A percentile compares a stretch with the other conserved stretches of the same genome.
Conservation (phyloP, 2,113 vertebrate species). For the Blennius ocellaris region DNA sequence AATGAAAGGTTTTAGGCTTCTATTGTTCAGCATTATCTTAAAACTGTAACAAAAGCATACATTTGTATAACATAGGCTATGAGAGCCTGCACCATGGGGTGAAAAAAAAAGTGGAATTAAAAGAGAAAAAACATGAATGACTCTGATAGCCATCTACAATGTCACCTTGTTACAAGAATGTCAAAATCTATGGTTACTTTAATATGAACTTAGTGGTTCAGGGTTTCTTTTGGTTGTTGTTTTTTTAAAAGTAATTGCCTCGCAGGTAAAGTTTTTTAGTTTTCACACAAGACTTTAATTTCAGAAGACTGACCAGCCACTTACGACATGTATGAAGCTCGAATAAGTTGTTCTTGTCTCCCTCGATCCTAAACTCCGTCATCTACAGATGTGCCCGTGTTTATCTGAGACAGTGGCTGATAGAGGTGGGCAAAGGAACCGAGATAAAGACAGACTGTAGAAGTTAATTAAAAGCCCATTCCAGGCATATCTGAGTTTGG, state of each 20-base stretch:
- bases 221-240: conserved; percentile 1
- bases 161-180: conserved; percentile 4
- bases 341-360: neutral
- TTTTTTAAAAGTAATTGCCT: conserved; percentile 20
- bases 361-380: neutral
- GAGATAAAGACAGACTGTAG: conserved; percentile 38
- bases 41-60: conserved; percentile 40
- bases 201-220: neutral
- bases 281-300: neutral
- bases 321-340: conserved; percentile 14
- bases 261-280: conserved; percentile 15
- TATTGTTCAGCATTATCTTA: neutral
- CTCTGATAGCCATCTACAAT: neutral
- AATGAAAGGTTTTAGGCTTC: too few relatives aligned
- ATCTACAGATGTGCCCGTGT: conserved; percentile 6
- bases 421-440: conserved; percentile 14
- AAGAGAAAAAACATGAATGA: neutral
- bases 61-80: neutral
- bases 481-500: conserved; percentile 73
- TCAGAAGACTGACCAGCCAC: neutral
- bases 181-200: conserved; percentile 32
- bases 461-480: conserved; percentile 80
- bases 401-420: conserved; percentile 34
- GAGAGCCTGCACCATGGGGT: conserved; percentile 20
- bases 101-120: neutral